A percentile compares a stretch with the other conserved stretches of the same genome.
Evolutionary conservation across 2,113 vertebrate genomes (phyloP).

Genomic region (Anoplopoma fimbria): DNA sequence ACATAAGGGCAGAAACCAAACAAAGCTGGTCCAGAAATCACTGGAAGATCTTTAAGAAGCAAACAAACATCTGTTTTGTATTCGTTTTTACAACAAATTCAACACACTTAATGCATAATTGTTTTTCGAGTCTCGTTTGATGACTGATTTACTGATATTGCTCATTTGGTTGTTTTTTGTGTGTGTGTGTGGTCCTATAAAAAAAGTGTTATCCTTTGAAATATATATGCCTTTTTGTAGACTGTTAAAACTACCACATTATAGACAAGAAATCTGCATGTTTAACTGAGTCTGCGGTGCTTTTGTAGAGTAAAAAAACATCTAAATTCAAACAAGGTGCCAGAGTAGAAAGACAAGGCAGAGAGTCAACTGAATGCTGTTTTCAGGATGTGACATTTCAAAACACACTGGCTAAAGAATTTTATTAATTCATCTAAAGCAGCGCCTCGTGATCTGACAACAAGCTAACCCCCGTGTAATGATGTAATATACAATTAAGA

Average conservation of each 20-base stretch:
- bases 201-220: constrained; percentile 25
- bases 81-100: background rate
- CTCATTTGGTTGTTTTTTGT: background rate
- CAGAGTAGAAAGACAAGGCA: background rate
- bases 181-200: constrained; percentile 18
- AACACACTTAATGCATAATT: background rate
- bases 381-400: constrained; percentile 3
- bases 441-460: background rate
- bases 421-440: constrained; percentile 8
- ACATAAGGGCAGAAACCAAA: background rate
- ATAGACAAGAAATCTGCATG: background rate
- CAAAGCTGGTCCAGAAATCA: background rate
- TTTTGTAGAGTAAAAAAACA: constrained; percentile 9
- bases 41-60: background rate
- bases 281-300: background rate
- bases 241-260: constrained; percentile 14
- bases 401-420: background rate
- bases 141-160: background rate
- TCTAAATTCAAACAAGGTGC: constrained; percentile 25
- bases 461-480: background rate
- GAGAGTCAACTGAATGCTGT: background rate
- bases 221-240: background rate
- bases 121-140: background rate
- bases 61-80: background rate
- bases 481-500: background rate